phyloP scores from a whole-genome alignment of 2,888 invertebrate species.

The Brachypalpus laphriformis region DNA sequence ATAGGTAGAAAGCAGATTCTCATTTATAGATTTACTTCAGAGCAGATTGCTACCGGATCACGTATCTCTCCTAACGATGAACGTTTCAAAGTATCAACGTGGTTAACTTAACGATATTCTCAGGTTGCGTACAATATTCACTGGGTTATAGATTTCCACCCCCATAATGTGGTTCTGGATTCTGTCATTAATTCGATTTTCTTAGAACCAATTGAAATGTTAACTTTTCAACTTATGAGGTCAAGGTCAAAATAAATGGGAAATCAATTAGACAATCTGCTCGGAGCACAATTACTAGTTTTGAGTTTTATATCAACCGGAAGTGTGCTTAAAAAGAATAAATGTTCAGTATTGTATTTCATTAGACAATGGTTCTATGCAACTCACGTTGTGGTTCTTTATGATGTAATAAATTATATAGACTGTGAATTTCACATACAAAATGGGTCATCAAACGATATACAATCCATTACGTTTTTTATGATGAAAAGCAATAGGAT shows the following conservation, averaged over 20 bases:
- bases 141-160: not conserved
- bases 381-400: not conserved
- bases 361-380: not conserved
- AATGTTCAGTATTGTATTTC: not conserved
- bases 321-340: not conserved
- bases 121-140: not conserved
- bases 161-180: not conserved
- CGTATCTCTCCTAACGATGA: conserved; percentile 5
- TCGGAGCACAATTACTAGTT: not conserved
- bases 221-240: not conserved
- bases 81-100: not conserved
- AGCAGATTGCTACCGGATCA: conserved; percentile 11
- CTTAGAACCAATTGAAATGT: not conserved
- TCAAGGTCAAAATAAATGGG: not conserved
- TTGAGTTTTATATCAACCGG: too few relatives aligned
- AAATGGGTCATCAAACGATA: not conserved
- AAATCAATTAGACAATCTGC: not conserved
- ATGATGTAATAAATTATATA: conserved; percentile 2
- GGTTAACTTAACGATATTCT: not conserved
- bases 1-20: not conserved
- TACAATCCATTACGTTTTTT: not conserved
- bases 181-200: not conserved
- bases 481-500: not conserved
- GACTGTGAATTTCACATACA: conserved; percentile 1
- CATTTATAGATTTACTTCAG: conserved; percentile 17